Percentiles rank a stretch among this genome's conserved stretches.
Evolutionary conservation across 2,888 invertebrate genomes (phyloP).

Genomic region (Tubulanus polymorphus): DNA sequence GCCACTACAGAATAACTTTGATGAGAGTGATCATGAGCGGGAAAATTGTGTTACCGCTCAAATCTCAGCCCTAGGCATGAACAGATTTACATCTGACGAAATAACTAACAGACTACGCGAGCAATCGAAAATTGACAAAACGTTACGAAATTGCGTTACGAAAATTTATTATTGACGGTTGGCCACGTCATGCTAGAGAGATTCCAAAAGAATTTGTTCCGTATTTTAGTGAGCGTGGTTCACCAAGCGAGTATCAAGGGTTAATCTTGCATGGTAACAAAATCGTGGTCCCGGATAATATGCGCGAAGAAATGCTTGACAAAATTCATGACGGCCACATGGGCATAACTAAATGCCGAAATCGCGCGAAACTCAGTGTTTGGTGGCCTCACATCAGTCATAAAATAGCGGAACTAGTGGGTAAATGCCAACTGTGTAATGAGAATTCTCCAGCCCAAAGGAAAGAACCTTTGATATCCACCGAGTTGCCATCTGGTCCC

Average conservation of each 20-base stretch:
- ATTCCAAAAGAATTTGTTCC: too few species aligned
- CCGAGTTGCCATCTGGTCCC: constrained; percentile 9
- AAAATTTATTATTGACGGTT: too few species aligned
- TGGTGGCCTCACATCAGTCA: constrained; percentile 10
- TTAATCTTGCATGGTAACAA: not conserved
- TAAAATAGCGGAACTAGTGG: constrained; percentile 1
- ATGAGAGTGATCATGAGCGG: not conserved
- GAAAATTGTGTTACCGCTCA: not conserved
- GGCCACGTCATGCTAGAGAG: too few species aligned
- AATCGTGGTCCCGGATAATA: not conserved
- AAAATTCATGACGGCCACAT: constrained; percentile 11
- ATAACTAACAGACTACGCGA: too few species aligned
- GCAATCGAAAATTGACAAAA: too few species aligned
- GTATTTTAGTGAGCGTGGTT: too few species aligned
- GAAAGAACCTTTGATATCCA: constrained; percentile 11
- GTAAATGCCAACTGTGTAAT: constrained; percentile 6
- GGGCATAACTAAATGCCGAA: constrained; percentile 20
- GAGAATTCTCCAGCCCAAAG: not conserved
- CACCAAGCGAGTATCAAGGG: too few species aligned
- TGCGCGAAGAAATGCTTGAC: constrained; percentile 6
- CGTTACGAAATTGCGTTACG: too few species aligned
- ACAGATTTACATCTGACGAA: too few species aligned
- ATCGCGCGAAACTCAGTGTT: constrained; percentile 10
- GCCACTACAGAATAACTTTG: not conserved
- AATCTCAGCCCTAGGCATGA: not conserved